Conservation (phyloP, 1,140 invertebrate genomes). For the Oncopodura yosiiana region DNA sequence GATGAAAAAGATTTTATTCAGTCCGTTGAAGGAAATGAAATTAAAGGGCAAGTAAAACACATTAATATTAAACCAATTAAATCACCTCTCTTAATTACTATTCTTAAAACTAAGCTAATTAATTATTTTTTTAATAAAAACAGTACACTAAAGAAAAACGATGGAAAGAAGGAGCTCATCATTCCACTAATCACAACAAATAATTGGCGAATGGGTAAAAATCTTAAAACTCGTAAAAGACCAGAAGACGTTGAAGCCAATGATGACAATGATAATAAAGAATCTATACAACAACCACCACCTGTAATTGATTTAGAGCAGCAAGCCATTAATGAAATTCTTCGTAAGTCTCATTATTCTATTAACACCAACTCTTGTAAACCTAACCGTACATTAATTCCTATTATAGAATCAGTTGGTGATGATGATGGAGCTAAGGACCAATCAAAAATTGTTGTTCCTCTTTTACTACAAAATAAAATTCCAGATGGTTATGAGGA, state of each 20-base stretch:
- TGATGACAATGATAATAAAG: neutral
- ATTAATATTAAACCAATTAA: neutral
- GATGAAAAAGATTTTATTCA: conserved; percentile 31
- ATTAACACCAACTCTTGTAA: neutral
- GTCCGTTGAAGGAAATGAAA: conserved; percentile 22
- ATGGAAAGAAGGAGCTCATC: conserved; percentile 39
- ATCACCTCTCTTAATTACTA: neutral
- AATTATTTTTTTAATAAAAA: conserved; percentile 3
- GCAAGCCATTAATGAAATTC: conserved; percentile 40
- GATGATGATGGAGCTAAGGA: conserved; percentile 35
- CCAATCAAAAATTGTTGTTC: conserved; percentile 37
- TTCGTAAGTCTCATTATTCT: conserved; percentile 30
- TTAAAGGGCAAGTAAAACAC: conserved; percentile 25
- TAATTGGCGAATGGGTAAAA: conserved; percentile 34
- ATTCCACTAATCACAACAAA: conserved; percentile 43
- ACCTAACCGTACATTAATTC: neutral
- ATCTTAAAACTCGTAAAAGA: conserved; percentile 23
- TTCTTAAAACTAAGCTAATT: conserved; percentile 2
- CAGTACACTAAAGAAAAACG: conserved; percentile 36
- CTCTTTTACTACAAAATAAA: conserved; percentile 43
- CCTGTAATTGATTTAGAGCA: conserved; percentile 37
- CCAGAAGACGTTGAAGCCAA: conserved; percentile 32
- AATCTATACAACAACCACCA: conserved; percentile 2
- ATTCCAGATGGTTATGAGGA: conserved; percentile 45
- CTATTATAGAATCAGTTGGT: conserved; percentile 36